Percentiles rank a stretch among this genome's conserved stretches.
These are phyloP conservation scores for Antedon bifida DNA, from an alignment of 35 echinoderm and acorn worm genomes.

Conservation along the genomic window DNA sequence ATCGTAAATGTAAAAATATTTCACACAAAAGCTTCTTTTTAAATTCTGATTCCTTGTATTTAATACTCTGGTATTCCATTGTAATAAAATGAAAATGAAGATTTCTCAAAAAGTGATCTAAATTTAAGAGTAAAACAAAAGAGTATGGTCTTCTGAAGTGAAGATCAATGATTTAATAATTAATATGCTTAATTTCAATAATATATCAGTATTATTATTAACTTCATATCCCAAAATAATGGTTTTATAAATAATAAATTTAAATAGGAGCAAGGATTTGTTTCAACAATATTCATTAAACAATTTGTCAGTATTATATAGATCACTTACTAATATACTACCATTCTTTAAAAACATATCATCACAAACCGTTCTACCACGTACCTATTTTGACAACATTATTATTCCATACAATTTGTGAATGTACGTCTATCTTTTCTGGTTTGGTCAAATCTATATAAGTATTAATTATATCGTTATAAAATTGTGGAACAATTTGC, in stretches of 20 bases:
- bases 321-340: not conserved
- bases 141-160: not conserved
- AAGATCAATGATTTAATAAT: not conserved
- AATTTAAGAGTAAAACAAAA: no score
- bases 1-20: not conserved
- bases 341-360: not conserved
- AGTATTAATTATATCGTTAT: not conserved
- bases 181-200: not conserved
- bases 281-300: not conserved
- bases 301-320: not conserved
- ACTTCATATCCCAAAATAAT: not conserved
- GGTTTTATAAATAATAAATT: not conserved
- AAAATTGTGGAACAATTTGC: not conserved
- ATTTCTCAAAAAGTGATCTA: not conserved
- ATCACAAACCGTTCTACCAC: not conserved
- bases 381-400: not conserved
- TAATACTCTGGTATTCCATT: not conserved
- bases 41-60: not conserved
- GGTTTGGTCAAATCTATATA: not conserved
- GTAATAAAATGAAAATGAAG: not conserved
- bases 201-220: not conserved
- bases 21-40: not conserved
- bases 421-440: not conserved
- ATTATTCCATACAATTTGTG: not conserved
- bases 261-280: not conserved